phyloP scores from a whole-genome alignment of 2,888 invertebrate genomes.

The Mesopsocus fuscifrons region DNA sequence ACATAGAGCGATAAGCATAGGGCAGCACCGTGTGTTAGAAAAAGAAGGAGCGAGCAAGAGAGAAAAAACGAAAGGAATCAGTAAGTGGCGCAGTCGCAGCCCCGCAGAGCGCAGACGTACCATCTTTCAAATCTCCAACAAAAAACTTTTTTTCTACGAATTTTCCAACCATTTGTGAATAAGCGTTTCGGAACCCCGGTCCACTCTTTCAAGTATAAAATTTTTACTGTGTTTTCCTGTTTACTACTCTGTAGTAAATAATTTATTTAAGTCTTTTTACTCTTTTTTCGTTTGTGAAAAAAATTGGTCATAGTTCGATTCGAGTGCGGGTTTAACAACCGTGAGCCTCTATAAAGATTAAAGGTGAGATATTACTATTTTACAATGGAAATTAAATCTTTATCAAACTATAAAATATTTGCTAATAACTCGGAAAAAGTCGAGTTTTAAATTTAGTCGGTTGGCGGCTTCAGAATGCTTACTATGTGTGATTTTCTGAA shows the following conservation, averaged over 20 bases:
- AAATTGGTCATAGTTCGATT: no score
- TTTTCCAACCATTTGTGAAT: constrained; percentile 2
- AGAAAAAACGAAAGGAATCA: not conserved
- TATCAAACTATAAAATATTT: no score
- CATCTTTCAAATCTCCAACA: not conserved
- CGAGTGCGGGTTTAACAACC: no score
- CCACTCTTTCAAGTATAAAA: constrained; percentile 3
- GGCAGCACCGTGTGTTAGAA: not conserved
- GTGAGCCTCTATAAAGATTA: not conserved
- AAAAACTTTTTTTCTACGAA: constrained; percentile 4
- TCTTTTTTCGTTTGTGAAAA: constrained; percentile 3
- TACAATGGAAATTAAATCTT: no score
- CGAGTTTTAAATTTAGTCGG: no score
- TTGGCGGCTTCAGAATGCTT: no score
- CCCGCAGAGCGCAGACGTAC: not conserved
- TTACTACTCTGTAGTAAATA: constrained; percentile 7
- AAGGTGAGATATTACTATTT: not conserved
- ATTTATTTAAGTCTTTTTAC: constrained; percentile 1
- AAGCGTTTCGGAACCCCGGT: not conserved
- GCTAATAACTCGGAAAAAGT: no score
- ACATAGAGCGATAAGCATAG: no score
- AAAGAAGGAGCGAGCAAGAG: not conserved
- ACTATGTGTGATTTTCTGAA: no score
- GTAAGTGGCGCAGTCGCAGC: not conserved
- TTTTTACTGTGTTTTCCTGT: constrained; percentile 8